phyloP scores from a whole-genome alignment of 1,140 invertebrate genomes.

The Scaptomyza montana region DNA sequence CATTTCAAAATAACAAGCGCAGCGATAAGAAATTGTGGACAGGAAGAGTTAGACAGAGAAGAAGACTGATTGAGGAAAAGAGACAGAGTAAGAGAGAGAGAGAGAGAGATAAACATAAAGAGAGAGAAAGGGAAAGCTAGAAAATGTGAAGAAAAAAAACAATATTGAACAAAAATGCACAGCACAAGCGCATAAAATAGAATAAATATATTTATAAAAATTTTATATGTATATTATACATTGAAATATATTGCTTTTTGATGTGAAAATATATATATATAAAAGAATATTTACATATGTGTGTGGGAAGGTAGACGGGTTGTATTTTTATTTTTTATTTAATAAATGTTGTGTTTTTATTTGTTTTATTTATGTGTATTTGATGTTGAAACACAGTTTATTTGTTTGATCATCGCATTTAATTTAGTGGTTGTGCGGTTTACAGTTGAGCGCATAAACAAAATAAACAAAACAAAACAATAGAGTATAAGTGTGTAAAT shows the following conservation, averaged over 20 bases:
- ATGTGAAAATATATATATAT: constrained; percentile 18
- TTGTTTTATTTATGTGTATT: constrained; percentile 24
- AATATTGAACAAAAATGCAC: constrained; percentile 52
- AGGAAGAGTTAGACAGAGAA: constrained; percentile 15
- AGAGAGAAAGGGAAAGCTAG: constrained; percentile 31
- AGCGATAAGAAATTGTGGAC: constrained; percentile 3
- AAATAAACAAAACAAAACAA: constrained; percentile 54
- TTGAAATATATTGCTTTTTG: constrained; percentile 1
- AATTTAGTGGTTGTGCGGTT: constrained; percentile 40
- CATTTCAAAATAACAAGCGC: constrained; percentile 43
- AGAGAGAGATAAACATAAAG: constrained; percentile 28
- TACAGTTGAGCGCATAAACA: constrained; percentile 49
- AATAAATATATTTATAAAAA: constrained; percentile 35
- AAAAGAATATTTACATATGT: constrained; percentile 20
- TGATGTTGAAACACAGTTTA: constrained; percentile 52
- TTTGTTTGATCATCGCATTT: constrained; percentile 59
- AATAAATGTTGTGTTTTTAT: constrained; percentile 31
- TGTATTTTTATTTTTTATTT: constrained; percentile 37
- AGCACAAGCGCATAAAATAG: constrained; percentile 68
- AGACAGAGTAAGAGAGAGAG: constrained; percentile 7
- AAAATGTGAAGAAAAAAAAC: constrained; percentile 38
- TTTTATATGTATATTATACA: constrained; percentile 22
- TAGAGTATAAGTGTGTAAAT: constrained; percentile 16
- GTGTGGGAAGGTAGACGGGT: constrained; percentile 5
- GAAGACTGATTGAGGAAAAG: neutral